phyloP scores from a whole-genome alignment of 2,888 invertebrate species.

The Antheraea yamamai region DNA sequence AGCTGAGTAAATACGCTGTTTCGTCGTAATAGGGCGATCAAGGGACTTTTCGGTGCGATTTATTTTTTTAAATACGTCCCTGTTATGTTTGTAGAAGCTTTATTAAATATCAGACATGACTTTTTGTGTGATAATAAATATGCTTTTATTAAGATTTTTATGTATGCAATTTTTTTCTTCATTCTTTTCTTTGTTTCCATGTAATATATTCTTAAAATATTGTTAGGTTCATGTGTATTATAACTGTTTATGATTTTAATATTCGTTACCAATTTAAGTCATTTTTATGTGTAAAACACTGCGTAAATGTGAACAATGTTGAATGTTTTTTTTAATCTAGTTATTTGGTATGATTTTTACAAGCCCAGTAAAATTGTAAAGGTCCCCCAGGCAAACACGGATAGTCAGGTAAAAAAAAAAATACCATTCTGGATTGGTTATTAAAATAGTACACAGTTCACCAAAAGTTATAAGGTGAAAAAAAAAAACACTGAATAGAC shows the following conservation, averaged over 20 bases:
- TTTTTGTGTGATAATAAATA: slow-evolving; percentile 12
- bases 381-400: too few species aligned
- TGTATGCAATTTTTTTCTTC: neutral
- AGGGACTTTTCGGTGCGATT: neutral
- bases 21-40: neutral
- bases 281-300: too few species aligned
- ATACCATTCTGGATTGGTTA: too few species aligned
- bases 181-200: neutral
- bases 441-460: too few species aligned
- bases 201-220: neutral
- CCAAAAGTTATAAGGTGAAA: too few species aligned
- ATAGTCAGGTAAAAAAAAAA: too few species aligned
- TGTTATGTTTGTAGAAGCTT: slow-evolving; percentile 9
- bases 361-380: too few species aligned
- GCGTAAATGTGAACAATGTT: neutral
- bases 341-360: neutral
- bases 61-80: slow-evolving; percentile 12
- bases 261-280: neutral
- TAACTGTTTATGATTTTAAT: neutral
- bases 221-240: neutral
- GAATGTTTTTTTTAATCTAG: neutral
- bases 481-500: too few species aligned
- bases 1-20: neutral
- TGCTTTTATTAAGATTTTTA: slow-evolving; percentile 6
- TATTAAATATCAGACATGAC: slow-evolving; percentile 7